These are phyloP conservation scores for Pardosa pseudoannulata DNA, from an alignment of 2,888 invertebrate genomes.

Conservation along the genomic window DNA sequence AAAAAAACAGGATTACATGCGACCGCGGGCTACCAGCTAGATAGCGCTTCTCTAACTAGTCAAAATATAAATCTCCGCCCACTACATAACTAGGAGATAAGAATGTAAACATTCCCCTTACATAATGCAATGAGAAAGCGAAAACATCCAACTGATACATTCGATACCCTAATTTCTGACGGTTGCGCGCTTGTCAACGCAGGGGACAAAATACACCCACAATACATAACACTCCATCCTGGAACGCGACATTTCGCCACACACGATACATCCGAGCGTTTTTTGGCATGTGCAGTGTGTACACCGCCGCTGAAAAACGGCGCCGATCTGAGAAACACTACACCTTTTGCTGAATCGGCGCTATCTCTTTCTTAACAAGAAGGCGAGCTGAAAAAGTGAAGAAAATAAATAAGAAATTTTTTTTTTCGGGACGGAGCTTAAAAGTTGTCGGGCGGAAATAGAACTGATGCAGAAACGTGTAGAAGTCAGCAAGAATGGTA, in stretches of 20 bases:
- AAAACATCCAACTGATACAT: neutral
- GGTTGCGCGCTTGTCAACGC: constrained; percentile 56
- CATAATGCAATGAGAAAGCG: too few species aligned
- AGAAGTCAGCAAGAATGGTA: constrained; percentile 4
- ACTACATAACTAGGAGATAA: too few species aligned
- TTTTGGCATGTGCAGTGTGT: constrained; percentile 11
- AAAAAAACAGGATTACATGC: too few species aligned
- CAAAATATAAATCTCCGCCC: too few species aligned
- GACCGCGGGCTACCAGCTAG: too few species aligned
- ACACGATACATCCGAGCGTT: constrained; percentile 34
- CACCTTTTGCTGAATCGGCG: constrained; percentile 60
- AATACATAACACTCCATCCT: constrained; percentile 60
- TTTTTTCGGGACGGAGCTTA: constrained; percentile 26
- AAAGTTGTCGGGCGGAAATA: constrained; percentile 35
- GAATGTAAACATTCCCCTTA: too few species aligned
- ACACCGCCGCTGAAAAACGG: constrained; percentile 22
- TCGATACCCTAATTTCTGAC: neutral
- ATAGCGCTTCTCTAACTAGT: too few species aligned
- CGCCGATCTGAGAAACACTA: constrained; percentile 52
- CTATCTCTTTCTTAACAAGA: constrained; percentile 48
- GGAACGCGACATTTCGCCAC: constrained; percentile 46
- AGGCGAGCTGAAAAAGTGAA: neutral
- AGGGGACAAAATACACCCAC: constrained; percentile 60
- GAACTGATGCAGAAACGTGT: constrained; percentile 32
- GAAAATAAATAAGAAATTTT: neutral